Percentiles rank a stretch among this genome's conserved stretches.
Conservation (phyloP, 2,113 vertebrate species). For the Rynchops niger region DNA sequence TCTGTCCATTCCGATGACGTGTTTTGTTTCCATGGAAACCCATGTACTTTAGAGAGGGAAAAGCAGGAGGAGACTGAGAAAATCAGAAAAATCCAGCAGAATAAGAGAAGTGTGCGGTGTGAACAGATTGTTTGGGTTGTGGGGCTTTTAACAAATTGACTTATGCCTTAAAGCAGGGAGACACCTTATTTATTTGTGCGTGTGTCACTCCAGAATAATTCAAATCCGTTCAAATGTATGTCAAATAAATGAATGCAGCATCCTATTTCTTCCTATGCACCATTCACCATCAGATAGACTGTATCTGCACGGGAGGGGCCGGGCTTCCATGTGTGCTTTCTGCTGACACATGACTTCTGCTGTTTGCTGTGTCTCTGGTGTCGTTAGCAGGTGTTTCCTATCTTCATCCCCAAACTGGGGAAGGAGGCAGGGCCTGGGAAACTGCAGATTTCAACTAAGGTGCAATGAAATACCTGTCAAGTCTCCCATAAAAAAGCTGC, state of each 20-base stretch:
- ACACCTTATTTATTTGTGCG: background rate
- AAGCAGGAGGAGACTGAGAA: background rate
- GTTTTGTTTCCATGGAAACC: slow-evolving; percentile 58
- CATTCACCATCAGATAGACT: background rate
- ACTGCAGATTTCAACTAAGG: background rate
- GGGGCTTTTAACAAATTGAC: background rate
- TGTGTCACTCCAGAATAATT: background rate
- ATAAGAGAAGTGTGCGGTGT: background rate
- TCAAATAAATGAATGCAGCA: background rate
- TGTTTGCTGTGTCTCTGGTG: background rate
- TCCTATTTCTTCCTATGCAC: background rate
- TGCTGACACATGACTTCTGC: background rate
- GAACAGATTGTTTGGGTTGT: background rate
- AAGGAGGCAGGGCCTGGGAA: slow-evolving; percentile 22
- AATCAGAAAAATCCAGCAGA: background rate
- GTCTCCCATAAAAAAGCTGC: background rate
- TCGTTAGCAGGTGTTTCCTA: slow-evolving; percentile 41
- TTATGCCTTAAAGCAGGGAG: background rate
- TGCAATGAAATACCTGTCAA: slow-evolving; percentile 49
- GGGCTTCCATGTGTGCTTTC: background rate
- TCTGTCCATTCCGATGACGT: background rate
- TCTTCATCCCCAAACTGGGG: slow-evolving; percentile 13
- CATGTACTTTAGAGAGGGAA: background rate
- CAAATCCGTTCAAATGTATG: background rate
- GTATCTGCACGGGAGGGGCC: background rate